These are phyloP conservation scores for Jordanella pulchra DNA, from an alignment of 2,797 vertebrate species.

Conservation along the genomic window DNA sequence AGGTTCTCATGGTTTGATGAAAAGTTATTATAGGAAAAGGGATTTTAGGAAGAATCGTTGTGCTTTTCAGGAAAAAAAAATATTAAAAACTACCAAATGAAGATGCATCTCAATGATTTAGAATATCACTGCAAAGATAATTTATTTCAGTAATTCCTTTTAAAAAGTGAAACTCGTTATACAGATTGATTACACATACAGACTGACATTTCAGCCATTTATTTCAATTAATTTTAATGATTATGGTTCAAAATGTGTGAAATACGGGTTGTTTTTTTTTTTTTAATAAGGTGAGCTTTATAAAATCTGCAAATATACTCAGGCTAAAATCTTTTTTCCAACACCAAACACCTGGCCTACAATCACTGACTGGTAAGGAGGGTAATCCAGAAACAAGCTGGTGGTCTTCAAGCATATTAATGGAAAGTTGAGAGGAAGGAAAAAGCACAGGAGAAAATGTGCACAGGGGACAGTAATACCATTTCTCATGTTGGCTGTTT, in stretches of 20 bases:
- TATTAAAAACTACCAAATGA: neutral
- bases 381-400: neutral
- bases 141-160: neutral
- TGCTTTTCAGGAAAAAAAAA: conserved; percentile 10
- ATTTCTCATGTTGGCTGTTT: neutral
- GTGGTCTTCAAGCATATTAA: neutral
- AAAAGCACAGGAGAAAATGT: neutral
- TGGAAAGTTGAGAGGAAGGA: neutral
- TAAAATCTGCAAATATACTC: too few relatives aligned
- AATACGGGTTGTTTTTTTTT: neutral
- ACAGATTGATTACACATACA: neutral
- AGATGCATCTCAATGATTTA: neutral
- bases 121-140: neutral
- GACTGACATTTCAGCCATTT: neutral
- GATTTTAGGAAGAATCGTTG: conserved; percentile 1
- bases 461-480: neutral
- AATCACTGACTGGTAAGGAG: neutral
- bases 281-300: too few relatives aligned
- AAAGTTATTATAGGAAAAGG: conserved; percentile 33
- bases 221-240: neutral
- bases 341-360: neutral
- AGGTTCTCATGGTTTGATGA: conserved; percentile 48
- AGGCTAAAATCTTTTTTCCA: neutral
- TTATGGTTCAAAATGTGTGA: neutral
- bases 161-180: neutral